phyloP scores from a whole-genome alignment of 2,797 vertebrate species.

The Coluber constrictor region DNA sequence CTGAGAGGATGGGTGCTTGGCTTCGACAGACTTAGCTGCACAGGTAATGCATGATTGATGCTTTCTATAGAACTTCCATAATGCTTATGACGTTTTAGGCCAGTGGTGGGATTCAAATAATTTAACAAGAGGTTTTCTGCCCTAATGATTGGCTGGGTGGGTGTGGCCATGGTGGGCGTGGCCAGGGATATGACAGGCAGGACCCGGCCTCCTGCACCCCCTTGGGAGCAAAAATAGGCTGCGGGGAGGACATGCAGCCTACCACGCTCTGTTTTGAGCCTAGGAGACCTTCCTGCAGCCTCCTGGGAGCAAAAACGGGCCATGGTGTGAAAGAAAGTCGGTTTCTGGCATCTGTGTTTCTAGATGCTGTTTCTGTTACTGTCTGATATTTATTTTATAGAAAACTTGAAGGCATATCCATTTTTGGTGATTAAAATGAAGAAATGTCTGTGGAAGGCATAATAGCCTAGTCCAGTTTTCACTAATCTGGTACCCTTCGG shows the following conservation, averaged over 20 bases:
- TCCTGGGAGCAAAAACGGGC: too few relatives aligned
- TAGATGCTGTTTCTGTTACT: neutral
- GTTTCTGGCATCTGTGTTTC: neutral
- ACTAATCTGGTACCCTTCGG: slow-evolving; percentile 33
- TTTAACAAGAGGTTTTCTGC: too few relatives aligned
- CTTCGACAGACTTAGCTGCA: neutral
- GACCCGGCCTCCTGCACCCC: too few relatives aligned
- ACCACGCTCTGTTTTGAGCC: too few relatives aligned
- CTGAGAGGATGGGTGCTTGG: neutral
- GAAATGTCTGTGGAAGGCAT: slow-evolving; percentile 15
- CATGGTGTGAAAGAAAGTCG: neutral
- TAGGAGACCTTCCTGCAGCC: too few relatives aligned
- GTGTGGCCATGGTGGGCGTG: too few relatives aligned
- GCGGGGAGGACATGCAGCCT: too few relatives aligned
- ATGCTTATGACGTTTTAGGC: neutral
- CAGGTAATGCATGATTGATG: neutral
- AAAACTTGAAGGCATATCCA: neutral
- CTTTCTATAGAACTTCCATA: neutral
- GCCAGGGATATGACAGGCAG: too few relatives aligned
- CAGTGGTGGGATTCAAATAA: too few relatives aligned
- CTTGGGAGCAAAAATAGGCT: too few relatives aligned
- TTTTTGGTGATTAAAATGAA: neutral
- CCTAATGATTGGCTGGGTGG: too few relatives aligned
- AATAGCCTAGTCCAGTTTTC: slow-evolving; percentile 38
- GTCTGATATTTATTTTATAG: neutral